Conservation (phyloP, 2,888 invertebrate species). For the Tortricodes alternella region DNA sequence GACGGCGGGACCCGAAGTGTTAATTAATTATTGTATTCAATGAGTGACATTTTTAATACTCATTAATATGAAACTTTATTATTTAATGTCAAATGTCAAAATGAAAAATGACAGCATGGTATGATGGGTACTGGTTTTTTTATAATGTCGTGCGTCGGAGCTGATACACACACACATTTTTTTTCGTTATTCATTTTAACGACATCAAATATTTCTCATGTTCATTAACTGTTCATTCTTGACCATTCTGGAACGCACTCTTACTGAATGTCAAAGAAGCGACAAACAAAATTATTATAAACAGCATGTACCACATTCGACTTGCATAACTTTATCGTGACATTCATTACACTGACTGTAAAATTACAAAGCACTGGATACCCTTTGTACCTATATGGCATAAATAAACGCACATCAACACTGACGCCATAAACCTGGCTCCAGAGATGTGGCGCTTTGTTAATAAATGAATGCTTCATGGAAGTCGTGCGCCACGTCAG, state of each 20-base stretch:
- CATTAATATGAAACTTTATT: too few species aligned
- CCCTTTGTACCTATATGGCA: conserved; percentile 5
- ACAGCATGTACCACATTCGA: conserved; percentile 12
- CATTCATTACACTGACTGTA: conserved; percentile 8
- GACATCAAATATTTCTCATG: conserved; percentile 5
- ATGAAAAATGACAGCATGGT: too few species aligned
- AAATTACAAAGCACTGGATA: not conserved
- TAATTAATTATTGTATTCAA: too few species aligned
- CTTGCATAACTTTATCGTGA: conserved; percentile 18
- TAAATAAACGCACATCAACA: conserved; percentile 15
- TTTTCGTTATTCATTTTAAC: conserved; percentile 2
- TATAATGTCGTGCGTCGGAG: too few species aligned
- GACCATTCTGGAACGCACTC: conserved; percentile 17
- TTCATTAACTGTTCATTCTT: conserved; percentile 9
- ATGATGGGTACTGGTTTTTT: too few species aligned
- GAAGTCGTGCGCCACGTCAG: conserved; percentile 48
- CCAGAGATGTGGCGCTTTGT: conserved; percentile 17
- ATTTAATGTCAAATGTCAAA: too few species aligned
- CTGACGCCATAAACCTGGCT: conserved; percentile 6
- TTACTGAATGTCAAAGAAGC: conserved; percentile 17
- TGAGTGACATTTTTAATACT: too few species aligned
- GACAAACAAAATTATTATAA: conserved; percentile 11
- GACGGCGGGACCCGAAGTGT: too few species aligned
- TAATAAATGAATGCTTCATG: conserved; percentile 34
- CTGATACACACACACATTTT: too few species aligned